These are phyloP conservation scores for Oligia fasciuncula DNA, from an alignment of 2,888 invertebrate species.

Conservation along the genomic window DNA sequence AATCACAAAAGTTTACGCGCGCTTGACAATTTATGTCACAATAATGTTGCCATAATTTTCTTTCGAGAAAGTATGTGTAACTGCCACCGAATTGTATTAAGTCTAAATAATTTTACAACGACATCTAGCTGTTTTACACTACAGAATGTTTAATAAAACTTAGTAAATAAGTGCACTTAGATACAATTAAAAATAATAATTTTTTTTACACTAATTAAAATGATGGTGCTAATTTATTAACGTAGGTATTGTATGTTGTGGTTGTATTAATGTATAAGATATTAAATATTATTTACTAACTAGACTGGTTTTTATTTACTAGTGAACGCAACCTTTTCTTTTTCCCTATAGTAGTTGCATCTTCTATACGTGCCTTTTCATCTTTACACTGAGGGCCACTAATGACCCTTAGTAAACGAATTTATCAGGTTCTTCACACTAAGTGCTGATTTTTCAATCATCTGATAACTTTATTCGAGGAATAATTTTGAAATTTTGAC, in stretches of 20 bases:
- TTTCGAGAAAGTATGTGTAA: background rate
- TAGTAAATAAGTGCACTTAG: slow-evolving; percentile 65
- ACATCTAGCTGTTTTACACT: background rate
- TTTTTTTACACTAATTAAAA: slow-evolving; percentile 46
- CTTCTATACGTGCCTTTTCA: background rate
- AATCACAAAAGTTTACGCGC: background rate
- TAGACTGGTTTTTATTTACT: slow-evolving; percentile 61
- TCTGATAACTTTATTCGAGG: no score
- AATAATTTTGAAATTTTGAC: no score
- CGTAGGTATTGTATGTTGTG: slow-evolving; percentile 61
- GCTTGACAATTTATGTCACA: background rate
- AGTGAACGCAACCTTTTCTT: background rate
- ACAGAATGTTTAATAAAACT: background rate
- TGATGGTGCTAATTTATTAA: slow-evolving; percentile 66
- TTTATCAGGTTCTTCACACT: background rate
- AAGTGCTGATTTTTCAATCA: no score
- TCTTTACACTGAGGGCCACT: no score
- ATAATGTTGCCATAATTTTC: background rate
- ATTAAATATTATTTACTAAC: slow-evolving; percentile 74
- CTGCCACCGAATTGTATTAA: slow-evolving; percentile 17
- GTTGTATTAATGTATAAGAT: slow-evolving; percentile 66
- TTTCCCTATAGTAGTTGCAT: background rate
- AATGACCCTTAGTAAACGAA: no score
- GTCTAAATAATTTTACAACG: background rate
- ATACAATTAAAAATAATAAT: slow-evolving; percentile 27